A percentile compares a stretch with the other conserved stretches of the same genome.
Evolutionary conservation across 2,888 invertebrate genomes (phyloP).

Genomic region (Limnephilus marmoratus): DNA sequence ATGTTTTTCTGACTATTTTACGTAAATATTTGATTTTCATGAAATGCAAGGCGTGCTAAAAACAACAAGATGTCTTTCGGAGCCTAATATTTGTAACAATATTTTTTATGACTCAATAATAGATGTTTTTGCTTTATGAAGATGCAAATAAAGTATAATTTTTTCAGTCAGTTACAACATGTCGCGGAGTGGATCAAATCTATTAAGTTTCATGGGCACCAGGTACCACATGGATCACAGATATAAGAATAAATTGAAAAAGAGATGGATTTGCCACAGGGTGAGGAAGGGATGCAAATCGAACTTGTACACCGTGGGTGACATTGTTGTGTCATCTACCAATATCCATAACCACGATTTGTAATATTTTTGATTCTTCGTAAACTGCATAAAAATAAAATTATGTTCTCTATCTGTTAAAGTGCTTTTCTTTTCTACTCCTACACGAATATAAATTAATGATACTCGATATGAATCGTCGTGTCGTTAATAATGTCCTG

Average conservation of each 20-base stretch:
- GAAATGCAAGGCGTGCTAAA: too few species aligned
- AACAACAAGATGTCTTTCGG: too few species aligned
- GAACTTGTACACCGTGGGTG: conserved; percentile 13
- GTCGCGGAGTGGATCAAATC: background rate
- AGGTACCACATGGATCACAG: conserved; percentile 70
- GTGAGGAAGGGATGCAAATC: conserved; percentile 30
- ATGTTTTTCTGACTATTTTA: background rate
- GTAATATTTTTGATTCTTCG: background rate
- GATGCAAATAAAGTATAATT: background rate
- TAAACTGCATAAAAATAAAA: background rate
- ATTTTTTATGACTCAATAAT: background rate
- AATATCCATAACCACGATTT: conserved; percentile 37
- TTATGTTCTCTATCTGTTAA: background rate
- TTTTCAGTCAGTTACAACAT: background rate
- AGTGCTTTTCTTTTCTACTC: background rate
- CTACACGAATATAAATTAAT: background rate
- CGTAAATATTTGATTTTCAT: too few species aligned
- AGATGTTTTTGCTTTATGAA: background rate
- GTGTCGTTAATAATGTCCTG: background rate
- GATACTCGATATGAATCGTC: background rate
- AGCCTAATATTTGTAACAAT: background rate
- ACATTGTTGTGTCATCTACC: conserved; percentile 21
- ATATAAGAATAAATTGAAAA: conserved; percentile 70
- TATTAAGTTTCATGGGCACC: conserved; percentile 68
- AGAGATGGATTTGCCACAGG: conserved; percentile 70